Conservation (phyloP, 2,113 vertebrate species). For the Aramus guarauna region DNA sequence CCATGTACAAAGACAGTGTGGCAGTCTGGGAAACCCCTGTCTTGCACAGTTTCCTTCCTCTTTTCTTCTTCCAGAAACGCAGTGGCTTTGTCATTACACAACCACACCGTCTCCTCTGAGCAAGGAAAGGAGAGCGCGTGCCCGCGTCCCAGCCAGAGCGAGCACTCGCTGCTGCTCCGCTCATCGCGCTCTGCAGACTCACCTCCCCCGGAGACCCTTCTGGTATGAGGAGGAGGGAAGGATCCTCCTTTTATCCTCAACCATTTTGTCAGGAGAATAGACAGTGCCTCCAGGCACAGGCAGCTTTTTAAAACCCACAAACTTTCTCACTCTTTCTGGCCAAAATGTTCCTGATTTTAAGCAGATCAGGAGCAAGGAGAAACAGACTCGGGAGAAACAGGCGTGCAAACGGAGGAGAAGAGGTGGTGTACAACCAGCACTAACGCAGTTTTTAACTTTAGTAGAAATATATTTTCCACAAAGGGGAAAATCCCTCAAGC, state of each 20-base stretch:
- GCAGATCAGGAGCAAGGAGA: background rate
- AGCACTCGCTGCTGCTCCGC: background rate
- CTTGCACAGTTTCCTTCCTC: conserved; percentile 58
- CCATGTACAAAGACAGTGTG: background rate
- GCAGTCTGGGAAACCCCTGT: conserved; percentile 8
- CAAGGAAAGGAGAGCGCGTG: background rate
- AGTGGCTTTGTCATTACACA: background rate
- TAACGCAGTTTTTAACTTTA: background rate
- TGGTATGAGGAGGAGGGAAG: background rate
- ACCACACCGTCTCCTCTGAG: background rate
- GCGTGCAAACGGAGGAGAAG: background rate
- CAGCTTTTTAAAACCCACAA: background rate
- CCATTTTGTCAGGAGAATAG: background rate
- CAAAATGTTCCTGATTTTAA: background rate
- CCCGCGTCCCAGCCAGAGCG: background rate
- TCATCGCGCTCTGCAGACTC: background rate
- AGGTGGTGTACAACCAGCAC: background rate
- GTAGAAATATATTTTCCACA: background rate
- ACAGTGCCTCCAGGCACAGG: background rate
- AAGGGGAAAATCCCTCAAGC: background rate
- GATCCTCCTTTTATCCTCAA: background rate
- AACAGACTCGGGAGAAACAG: background rate
- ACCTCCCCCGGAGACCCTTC: accelerated
- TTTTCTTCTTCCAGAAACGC: conserved; percentile 46
- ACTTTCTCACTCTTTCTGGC: background rate